Conservation (phyloP, 1,140 invertebrate genomes). For the Tribolium castaneum region DNA sequence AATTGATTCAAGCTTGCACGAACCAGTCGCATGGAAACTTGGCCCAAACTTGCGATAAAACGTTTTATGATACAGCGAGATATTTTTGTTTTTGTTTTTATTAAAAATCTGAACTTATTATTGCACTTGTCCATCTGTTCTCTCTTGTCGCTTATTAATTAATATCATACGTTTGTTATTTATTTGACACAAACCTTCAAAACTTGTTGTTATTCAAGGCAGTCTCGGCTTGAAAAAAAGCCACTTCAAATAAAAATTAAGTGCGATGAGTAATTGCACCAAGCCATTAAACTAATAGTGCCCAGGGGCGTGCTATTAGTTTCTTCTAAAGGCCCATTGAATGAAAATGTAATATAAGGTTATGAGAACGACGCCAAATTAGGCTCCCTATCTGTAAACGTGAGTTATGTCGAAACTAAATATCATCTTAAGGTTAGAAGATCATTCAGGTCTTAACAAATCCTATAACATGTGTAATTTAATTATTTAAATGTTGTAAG, state of each 20-base stretch:
- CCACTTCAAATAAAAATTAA: background rate
- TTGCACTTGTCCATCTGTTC: background rate
- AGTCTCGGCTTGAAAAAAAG: background rate
- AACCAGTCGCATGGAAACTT: conserved; percentile 29
- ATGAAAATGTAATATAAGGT: conserved; percentile 33
- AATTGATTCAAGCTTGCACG: conserved; percentile 34
- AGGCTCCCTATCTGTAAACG: conserved; percentile 23
- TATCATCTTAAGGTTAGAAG: conserved; percentile 19
- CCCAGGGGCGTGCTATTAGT: conserved; percentile 18
- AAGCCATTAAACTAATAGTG: conserved; percentile 23
- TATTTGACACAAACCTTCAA: background rate
- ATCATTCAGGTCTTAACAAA: background rate
- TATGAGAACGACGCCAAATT: conserved; percentile 26
- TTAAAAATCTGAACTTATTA: conserved; percentile 4
- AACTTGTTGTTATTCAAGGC: background rate
- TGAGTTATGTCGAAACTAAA: conserved; percentile 9
- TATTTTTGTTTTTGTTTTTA: conserved; percentile 25
- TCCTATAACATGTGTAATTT: background rate
- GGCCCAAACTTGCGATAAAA: background rate
- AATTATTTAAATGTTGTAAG: background rate
- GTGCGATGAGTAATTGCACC: background rate
- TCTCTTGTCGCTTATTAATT: conserved; percentile 9
- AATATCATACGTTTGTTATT: background rate
- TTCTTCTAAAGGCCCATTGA: conserved; percentile 23
- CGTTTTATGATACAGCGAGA: background rate